A percentile compares a stretch with the other conserved stretches of the same genome.
Evolutionary conservation across 2,113 vertebrate species (phyloP).

Genomic region (Pluvianellus socialis): DNA sequence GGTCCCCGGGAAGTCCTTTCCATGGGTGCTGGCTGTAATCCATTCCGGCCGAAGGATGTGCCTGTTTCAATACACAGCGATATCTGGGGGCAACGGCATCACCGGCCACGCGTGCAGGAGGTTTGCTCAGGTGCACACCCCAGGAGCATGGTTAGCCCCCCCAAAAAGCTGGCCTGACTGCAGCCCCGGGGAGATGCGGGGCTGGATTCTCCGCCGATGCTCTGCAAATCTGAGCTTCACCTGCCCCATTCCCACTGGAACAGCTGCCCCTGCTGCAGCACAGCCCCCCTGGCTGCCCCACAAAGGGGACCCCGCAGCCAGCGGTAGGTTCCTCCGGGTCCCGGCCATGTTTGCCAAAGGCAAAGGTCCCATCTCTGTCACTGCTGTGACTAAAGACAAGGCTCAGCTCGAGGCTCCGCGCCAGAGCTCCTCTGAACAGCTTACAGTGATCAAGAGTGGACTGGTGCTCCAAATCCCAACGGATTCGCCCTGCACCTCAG

Average conservation of each 20-base stretch:
- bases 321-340: neutral
- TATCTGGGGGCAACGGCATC: neutral
- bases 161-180: accelerated
- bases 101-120: accelerated
- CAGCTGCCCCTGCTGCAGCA: neutral
- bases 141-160: neutral
- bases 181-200: neutral
- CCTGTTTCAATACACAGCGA: accelerated
- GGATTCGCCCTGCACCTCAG: neutral
- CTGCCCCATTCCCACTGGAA: accelerated
- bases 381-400: neutral
- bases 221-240: neutral
- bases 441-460: accelerated
- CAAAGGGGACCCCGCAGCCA: neutral
- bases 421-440: neutral
- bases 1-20: neutral
- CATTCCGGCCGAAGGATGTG: neutral
- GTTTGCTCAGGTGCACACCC: neutral
- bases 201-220: accelerated
- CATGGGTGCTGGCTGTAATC: neutral
- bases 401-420: neutral
- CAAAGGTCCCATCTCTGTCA: neutral
- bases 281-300: neutral
- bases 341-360: neutral
- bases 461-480: accelerated